These are phyloP conservation scores for Mastomys coucha DNA, from an alignment of 2,113 vertebrate genomes.

Conservation along the genomic window DNA sequence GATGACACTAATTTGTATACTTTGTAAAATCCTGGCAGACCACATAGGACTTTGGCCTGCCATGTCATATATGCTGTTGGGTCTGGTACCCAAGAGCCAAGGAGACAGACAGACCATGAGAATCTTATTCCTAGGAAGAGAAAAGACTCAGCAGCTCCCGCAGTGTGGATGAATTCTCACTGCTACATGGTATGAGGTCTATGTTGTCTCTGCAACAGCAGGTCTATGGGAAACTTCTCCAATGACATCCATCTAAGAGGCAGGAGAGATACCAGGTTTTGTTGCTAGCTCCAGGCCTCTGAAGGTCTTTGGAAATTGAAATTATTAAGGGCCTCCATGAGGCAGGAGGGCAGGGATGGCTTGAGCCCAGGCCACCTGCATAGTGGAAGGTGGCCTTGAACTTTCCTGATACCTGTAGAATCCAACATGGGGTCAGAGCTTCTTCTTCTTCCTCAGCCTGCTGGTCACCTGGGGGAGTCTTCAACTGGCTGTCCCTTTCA, in stretches of 20 bases:
- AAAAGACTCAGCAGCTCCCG: not conserved
- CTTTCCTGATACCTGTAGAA: not conserved
- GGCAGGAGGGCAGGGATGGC: constrained; percentile 59
- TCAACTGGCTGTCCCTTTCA: not conserved
- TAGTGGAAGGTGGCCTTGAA: not conserved
- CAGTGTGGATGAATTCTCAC: not conserved
- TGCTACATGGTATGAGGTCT: not conserved
- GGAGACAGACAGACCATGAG: not conserved
- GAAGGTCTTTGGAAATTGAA: not conserved
- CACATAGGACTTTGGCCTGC: not conserved
- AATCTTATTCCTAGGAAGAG: not conserved
- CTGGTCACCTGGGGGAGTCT: not conserved
- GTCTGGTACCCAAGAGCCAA: accelerated
- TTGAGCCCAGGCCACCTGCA: constrained; percentile 14
- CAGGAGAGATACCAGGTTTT: not conserved
- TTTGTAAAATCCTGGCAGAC: not conserved
- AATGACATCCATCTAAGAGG: not conserved
- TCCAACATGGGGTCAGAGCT: too few species aligned
- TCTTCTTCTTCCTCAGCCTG: not conserved
- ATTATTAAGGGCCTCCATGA: not conserved
- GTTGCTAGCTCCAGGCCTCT: not conserved
- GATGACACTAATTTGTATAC: not conserved
- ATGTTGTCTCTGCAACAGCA: not conserved
- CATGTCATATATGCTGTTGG: not conserved
- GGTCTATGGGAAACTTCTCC: not conserved